Percentiles rank a stretch among this genome's conserved stretches.
These are phyloP conservation scores for Brenthis daphne DNA, from an alignment of 2,888 invertebrate genomes.

Conservation along the genomic window DNA sequence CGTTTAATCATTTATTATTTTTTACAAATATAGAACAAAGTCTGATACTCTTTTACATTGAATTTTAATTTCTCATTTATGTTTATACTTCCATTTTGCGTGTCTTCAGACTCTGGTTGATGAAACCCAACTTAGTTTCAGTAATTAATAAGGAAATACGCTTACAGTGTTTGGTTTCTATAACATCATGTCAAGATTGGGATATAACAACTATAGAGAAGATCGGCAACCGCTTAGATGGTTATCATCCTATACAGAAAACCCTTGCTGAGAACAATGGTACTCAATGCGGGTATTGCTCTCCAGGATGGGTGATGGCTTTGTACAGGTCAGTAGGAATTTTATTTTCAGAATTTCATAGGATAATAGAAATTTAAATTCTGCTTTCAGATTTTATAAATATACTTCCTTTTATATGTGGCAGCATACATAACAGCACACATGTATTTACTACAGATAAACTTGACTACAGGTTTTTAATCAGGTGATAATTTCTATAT, in stretches of 20 bases:
- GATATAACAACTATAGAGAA: conserved; percentile 85
- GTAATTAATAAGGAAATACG: background rate
- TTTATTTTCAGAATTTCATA: background rate
- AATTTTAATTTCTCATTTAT: background rate
- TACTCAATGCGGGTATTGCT: conserved; percentile 87
- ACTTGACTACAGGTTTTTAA: background rate
- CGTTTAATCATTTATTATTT: background rate
- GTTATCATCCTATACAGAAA: conserved; percentile 85
- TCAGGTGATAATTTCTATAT: background rate
- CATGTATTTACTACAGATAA: too few species aligned
- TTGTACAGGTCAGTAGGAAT: conserved; percentile 55
- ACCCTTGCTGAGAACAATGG: conserved; percentile 83
- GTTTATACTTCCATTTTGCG: too few species aligned
- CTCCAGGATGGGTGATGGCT: conserved; percentile 88
- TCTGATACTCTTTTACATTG: too few species aligned
- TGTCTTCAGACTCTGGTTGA: background rate
- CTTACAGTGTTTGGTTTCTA: conserved; percentile 73
- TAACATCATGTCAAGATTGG: conserved; percentile 62
- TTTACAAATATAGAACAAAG: too few species aligned
- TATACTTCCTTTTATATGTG: too few species aligned
- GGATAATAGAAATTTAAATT: too few species aligned
- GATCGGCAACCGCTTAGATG: conserved; percentile 83
- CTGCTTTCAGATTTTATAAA: too few species aligned
- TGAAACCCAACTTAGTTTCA: background rate
- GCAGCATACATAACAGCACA: too few species aligned